phyloP scores from a whole-genome alignment of 2,888 invertebrate genomes.

The Dryomyza anilis region DNA sequence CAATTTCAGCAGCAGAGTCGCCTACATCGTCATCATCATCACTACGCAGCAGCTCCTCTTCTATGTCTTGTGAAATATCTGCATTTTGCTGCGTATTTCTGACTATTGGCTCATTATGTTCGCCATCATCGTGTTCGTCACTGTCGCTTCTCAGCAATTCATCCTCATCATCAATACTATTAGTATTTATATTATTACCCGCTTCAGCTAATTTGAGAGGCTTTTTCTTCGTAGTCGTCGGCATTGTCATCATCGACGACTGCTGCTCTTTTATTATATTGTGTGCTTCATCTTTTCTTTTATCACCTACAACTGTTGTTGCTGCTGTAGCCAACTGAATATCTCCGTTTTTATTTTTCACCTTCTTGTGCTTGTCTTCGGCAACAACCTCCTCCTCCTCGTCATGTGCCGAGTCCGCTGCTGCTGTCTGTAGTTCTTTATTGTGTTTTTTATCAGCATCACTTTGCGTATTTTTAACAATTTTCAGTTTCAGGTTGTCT shows the following conservation, averaged over 20 bases:
- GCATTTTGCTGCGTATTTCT: not conserved
- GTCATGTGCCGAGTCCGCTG: constrained; percentile 6
- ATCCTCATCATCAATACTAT: not conserved
- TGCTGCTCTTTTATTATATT: not conserved
- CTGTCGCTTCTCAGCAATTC: not conserved
- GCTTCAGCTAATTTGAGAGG: no score
- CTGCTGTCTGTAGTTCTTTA: constrained; percentile 30
- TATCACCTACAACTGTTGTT: not conserved
- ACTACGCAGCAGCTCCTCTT: constrained; percentile 7
- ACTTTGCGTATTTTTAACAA: constrained; percentile 5
- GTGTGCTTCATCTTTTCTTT: not conserved
- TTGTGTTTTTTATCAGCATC: constrained; percentile 5
- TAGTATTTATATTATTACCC: no score
- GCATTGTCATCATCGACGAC: no score
- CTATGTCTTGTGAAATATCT: not conserved
- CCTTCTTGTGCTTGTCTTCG: not conserved
- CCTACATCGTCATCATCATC: not conserved
- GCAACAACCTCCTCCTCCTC: constrained; percentile 1
- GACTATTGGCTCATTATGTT: not conserved
- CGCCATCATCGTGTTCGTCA: not conserved
- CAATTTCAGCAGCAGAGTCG: not conserved
- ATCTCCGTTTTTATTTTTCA: constrained; percentile 28
- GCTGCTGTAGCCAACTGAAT: not conserved
- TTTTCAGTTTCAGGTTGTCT: not conserved
- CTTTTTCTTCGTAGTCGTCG: no score